Evolutionary conservation across 1,140 invertebrate species (phyloP).

Genomic region (Luehdorfia chinensis): DNA sequence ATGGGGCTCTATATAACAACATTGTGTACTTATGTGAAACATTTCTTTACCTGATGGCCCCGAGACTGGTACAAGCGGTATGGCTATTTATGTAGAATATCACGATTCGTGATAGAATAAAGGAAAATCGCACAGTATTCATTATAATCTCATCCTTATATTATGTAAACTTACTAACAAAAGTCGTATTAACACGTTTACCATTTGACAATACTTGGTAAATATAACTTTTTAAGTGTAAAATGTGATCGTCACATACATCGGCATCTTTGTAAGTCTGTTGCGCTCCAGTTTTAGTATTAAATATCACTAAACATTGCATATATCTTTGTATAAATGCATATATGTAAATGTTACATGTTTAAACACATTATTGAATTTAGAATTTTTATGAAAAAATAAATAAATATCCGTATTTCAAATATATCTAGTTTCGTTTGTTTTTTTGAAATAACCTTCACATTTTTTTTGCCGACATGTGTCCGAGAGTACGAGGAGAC

Average conservation of each 20-base stretch:
- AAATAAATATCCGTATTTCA: slow-evolving; percentile 77
- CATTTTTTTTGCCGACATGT: too few species aligned
- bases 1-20: slow-evolving; percentile 44
- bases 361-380: slow-evolving; percentile 78
- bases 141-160: slow-evolving; percentile 47
- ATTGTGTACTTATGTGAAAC: slow-evolving; percentile 22
- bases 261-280: slow-evolving; percentile 60
- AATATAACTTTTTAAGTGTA: slow-evolving; percentile 71
- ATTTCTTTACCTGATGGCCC: too few species aligned
- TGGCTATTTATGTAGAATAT: too few species aligned
- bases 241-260: slow-evolving; percentile 61
- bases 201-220: slow-evolving; percentile 75
- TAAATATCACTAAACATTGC: slow-evolving; percentile 73
- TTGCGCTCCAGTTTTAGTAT: slow-evolving; percentile 74
- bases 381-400: slow-evolving; percentile 78
- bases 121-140: slow-evolving; percentile 64
- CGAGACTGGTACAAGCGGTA: too few species aligned
- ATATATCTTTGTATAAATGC: slow-evolving; percentile 77
- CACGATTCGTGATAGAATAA: slow-evolving; percentile 52
- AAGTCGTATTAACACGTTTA: slow-evolving; percentile 44
- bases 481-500: too few species aligned
- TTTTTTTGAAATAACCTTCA: slow-evolving; percentile 48
- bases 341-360: slow-evolving; percentile 78
- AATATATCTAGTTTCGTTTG: slow-evolving; percentile 67
- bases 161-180: slow-evolving; percentile 27